phyloP scores from a whole-genome alignment of 1,140 invertebrate species.

The Lordiphosa mommai region DNA sequence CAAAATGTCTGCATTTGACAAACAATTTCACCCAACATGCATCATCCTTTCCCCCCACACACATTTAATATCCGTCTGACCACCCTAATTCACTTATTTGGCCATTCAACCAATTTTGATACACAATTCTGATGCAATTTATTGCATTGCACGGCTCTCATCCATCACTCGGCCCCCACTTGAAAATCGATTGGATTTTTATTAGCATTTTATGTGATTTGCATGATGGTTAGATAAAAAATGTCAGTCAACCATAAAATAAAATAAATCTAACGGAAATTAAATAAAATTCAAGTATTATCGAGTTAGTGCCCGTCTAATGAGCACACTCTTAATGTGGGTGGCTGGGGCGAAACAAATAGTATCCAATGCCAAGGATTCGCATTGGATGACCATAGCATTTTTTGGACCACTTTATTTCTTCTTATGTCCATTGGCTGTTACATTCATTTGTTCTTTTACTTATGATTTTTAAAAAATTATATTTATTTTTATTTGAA shows the following conservation, averaged over 20 bases:
- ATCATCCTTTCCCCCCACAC: conserved; percentile 3
- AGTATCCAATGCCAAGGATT: too few relatives aligned
- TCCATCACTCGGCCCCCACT: conserved; percentile 14
- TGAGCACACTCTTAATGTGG: not conserved
- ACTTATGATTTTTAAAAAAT: too few relatives aligned
- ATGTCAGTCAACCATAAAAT: conserved; percentile 17
- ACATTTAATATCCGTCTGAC: conserved; percentile 10
- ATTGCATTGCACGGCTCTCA: conserved; percentile 39
- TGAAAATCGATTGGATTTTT: conserved; percentile 68
- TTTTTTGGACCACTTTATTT: too few relatives aligned
- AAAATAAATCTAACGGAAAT: conserved; percentile 12
- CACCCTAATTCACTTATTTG: conserved; percentile 63
- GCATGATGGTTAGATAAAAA: too few relatives aligned
- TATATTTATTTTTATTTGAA: too few relatives aligned
- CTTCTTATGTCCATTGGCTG: too few relatives aligned
- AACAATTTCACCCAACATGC: conserved; percentile 26
- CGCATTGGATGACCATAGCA: too few relatives aligned
- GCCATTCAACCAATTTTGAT: conserved; percentile 71
- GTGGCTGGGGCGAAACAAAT: not conserved
- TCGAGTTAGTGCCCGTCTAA: not conserved
- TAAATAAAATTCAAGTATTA: conserved; percentile 28
- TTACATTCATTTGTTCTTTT: too few relatives aligned
- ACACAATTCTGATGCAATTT: conserved; percentile 66
- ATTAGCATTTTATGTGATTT: conserved; percentile 62
- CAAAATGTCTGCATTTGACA: conserved; percentile 63